Percentiles rank a stretch among this genome's conserved stretches.
phyloP scores from a whole-genome alignment of 1,140 invertebrate genomes.

The Orius insidiosus region DNA sequence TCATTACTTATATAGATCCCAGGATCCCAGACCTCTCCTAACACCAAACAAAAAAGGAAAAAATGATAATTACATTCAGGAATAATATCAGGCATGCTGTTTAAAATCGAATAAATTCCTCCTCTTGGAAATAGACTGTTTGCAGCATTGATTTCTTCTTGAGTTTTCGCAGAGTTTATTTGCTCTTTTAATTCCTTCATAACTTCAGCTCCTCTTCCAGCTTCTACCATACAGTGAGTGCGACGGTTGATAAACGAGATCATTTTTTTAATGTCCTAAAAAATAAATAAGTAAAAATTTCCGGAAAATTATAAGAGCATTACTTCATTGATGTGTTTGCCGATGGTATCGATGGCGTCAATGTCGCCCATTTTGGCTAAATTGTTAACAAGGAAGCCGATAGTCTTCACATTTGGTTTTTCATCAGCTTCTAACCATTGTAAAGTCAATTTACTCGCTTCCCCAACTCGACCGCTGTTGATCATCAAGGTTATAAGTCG shows the following conservation, averaged over 20 bases:
- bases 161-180: conserved; percentile 28
- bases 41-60: too few species aligned
- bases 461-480: conserved; percentile 28
- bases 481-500: conserved; percentile 36
- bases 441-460: conserved; percentile 35
- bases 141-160: conserved; percentile 7
- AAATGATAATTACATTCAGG: conserved; percentile 29
- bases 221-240: conserved; percentile 33
- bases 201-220: conserved; percentile 33
- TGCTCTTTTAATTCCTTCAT: conserved; percentile 30
- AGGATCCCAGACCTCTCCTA: too few species aligned
- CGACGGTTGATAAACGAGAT: conserved; percentile 37
- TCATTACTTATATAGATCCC: too few species aligned
- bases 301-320: too few species aligned
- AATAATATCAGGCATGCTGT: conserved; percentile 13
- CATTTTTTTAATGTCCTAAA: conserved; percentile 28
- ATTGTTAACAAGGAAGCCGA: conserved; percentile 35
- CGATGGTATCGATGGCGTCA: conserved; percentile 30
- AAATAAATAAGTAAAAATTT: too few species aligned
- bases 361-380: conserved; percentile 35
- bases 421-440: conserved; percentile 27
- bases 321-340: conserved; percentile 29
- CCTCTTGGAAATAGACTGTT: conserved; percentile 15
- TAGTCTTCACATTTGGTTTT: conserved; percentile 30
- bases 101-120: conserved; percentile 15